Conservation (phyloP, 2,113 vertebrate genomes). For the Amia ocellicauda region DNA sequence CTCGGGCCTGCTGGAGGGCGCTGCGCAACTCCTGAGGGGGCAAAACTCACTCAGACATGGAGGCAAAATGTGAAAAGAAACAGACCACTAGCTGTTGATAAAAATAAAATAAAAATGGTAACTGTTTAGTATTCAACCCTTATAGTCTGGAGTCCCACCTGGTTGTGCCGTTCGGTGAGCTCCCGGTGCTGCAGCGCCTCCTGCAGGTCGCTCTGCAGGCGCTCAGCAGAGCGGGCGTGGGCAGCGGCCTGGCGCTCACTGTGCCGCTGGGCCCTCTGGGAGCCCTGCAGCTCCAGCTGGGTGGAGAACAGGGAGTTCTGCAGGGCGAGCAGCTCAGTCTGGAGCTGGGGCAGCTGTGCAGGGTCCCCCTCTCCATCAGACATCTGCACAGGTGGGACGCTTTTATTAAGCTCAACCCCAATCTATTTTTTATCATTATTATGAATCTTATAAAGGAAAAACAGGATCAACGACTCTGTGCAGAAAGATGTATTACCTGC, state of each 20-base stretch:
- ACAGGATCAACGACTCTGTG: background rate
- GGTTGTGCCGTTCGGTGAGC: slow-evolving; percentile 77
- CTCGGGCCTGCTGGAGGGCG: slow-evolving; percentile 68
- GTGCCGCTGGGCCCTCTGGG: slow-evolving; percentile 63
- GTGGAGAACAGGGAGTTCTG: slow-evolving; percentile 78
- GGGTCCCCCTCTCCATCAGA: slow-evolving; percentile 30
- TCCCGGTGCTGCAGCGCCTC: slow-evolving; percentile 72
- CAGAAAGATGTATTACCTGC: slow-evolving; percentile 52
- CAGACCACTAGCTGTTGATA: no score
- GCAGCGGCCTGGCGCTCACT: slow-evolving; percentile 68
- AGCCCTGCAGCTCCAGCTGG: slow-evolving; percentile 79
- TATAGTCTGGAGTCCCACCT: slow-evolving; percentile 53
- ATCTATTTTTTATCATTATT: background rate
- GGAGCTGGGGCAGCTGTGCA: slow-evolving; percentile 51
- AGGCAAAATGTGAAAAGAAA: no score
- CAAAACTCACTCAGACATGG: background rate
- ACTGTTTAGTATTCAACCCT: background rate
- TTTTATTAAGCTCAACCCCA: no score
- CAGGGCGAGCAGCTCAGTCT: slow-evolving; percentile 68
- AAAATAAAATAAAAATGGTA: no score
- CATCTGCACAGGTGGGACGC: slow-evolving; percentile 29
- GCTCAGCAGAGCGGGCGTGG: slow-evolving; percentile 56
- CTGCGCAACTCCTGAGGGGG: slow-evolving; percentile 72
- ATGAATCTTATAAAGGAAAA: background rate
- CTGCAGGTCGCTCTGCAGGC: slow-evolving; percentile 63